These are phyloP conservation scores for Ectropis grisescens DNA, from an alignment of 1,140 invertebrate genomes.

Conservation along the genomic window DNA sequence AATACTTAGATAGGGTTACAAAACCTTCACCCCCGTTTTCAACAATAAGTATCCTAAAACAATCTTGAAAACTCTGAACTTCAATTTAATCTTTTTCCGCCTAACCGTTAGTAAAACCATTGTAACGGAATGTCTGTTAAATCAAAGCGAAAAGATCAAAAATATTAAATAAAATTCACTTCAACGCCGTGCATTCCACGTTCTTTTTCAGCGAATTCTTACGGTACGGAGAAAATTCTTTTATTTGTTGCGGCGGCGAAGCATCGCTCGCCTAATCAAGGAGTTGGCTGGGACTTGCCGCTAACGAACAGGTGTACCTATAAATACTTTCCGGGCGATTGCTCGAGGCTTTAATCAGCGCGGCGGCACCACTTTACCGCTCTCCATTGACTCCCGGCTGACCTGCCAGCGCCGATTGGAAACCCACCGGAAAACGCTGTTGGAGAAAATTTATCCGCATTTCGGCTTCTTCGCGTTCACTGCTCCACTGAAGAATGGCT, in stretches of 20 bases:
- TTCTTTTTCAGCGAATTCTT: slow-evolving; percentile 27
- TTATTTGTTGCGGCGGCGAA: slow-evolving; percentile 59
- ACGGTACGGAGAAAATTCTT: slow-evolving; percentile 49
- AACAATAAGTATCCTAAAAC: too few relatives aligned
- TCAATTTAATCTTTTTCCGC: too few relatives aligned
- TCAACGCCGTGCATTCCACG: too few relatives aligned
- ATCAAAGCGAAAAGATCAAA: too few relatives aligned
- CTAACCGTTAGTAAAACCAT: too few relatives aligned
- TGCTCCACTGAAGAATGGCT: too few relatives aligned
- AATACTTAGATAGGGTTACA: too few relatives aligned
- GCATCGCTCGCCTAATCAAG: slow-evolving; percentile 65
- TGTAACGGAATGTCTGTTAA: too few relatives aligned
- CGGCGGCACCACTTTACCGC: slow-evolving; percentile 62
- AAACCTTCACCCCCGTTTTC: too few relatives aligned
- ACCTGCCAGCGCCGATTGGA: slow-evolving; percentile 58
- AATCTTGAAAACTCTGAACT: too few relatives aligned
- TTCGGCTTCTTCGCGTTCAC: slow-evolving; percentile 25
- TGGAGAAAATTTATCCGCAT: slow-evolving; percentile 48
- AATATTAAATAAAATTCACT: too few relatives aligned
- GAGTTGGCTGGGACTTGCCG: slow-evolving; percentile 58
- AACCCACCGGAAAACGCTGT: slow-evolving; percentile 51
- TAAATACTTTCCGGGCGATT: slow-evolving; percentile 68
- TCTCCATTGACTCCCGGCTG: slow-evolving; percentile 63
- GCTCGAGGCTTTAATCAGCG: slow-evolving; percentile 67
- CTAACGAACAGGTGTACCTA: slow-evolving; percentile 69